Conservation (phyloP, 2,113 vertebrate genomes). For the Tichodroma muraria region DNA sequence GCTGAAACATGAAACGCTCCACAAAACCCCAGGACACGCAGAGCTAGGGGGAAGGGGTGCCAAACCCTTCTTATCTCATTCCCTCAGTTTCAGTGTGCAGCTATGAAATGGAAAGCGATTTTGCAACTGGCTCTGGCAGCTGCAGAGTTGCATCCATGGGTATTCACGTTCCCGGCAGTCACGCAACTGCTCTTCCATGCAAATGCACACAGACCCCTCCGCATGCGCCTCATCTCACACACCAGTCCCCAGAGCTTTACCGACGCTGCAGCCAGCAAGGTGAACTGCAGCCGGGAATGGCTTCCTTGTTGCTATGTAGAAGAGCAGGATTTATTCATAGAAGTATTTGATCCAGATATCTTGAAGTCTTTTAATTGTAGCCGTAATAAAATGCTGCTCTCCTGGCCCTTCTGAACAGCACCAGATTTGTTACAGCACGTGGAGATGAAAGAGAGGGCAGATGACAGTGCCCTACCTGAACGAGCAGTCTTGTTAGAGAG, state of each 20-base stretch:
- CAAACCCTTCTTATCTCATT: conserved; percentile 28
- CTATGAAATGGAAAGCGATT: neutral
- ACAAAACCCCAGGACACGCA: neutral
- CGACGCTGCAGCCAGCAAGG: neutral
- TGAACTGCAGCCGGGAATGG: neutral
- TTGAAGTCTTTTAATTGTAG: neutral
- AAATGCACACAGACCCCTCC: neutral
- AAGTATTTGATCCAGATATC: neutral
- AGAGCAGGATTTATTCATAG: neutral
- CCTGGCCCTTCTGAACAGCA: neutral
- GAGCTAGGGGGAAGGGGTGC: neutral
- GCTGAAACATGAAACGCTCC: neutral
- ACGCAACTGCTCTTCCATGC: neutral
- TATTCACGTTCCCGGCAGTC: neutral
- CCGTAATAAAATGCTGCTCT: neutral
- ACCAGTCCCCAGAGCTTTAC: neutral
- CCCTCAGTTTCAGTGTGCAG: neutral
- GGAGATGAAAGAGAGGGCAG: neutral
- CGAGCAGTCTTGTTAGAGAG: neutral
- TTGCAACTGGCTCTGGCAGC: neutral
- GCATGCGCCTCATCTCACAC: neutral
- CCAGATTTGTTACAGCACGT: neutral
- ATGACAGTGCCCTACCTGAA: neutral
- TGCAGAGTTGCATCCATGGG: neutral
- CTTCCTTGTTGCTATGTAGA: neutral